These are phyloP conservation scores for Spisula solida DNA, from an alignment of 2,888 invertebrate genomes.

Conservation along the genomic window DNA sequence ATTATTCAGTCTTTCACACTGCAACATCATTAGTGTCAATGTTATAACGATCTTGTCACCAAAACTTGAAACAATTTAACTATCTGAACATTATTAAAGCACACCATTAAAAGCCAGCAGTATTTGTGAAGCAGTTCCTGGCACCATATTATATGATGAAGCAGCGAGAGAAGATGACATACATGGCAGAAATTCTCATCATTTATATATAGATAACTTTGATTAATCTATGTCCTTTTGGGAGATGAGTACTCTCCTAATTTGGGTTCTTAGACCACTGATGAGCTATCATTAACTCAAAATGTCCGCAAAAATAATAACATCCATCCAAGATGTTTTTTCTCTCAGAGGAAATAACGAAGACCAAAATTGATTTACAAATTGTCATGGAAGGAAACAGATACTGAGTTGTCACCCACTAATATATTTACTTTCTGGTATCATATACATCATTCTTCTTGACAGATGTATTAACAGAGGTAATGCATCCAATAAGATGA, in stretches of 20 bases:
- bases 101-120: too few species aligned
- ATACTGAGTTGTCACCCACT: not conserved
- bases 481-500: not conserved
- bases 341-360: constrained; percentile 6
- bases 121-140: too few species aligned
- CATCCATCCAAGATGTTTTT: not conserved
- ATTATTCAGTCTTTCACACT: too few species aligned
- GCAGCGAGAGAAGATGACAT: too few species aligned
- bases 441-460: not conserved
- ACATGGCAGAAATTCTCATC: not conserved
- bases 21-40: too few species aligned
- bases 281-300: not conserved
- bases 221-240: constrained; percentile 5
- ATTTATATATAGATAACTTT: not conserved
- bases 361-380: constrained; percentile 10
- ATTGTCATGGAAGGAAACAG: constrained; percentile 19
- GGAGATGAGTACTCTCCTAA: not conserved
- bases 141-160: too few species aligned
- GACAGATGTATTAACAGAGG: constrained; percentile 8
- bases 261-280: not conserved
- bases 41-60: too few species aligned
- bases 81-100: too few species aligned
- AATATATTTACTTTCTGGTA: constrained; percentile 3
- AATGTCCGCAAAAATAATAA: constrained; percentile 12
- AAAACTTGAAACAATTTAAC: too few species aligned